Evolutionary conservation across 2,797 vertebrate species (phyloP).

Genomic region (Argentina silus): DNA sequence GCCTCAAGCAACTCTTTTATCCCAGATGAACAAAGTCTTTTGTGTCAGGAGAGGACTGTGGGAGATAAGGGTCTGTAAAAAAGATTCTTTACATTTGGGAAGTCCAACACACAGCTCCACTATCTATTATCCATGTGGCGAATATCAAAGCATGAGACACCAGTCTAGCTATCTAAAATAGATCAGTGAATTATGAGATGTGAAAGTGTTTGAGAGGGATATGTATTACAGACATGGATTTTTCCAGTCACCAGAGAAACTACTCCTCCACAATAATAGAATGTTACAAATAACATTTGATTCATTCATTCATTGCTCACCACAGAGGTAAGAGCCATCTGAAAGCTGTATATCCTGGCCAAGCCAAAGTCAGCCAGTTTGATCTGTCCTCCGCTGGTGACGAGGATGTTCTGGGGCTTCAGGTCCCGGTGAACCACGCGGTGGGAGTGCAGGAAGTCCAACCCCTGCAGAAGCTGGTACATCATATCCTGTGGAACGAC

Average conservation of each 20-base stretch:
- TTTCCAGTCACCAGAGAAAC: no score
- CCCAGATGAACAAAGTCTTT: constrained; percentile 58
- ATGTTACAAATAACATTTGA: no score
- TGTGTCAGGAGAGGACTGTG: constrained; percentile 51
- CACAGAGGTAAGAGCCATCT: constrained; percentile 99
- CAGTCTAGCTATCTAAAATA: not conserved
- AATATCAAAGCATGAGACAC: not conserved
- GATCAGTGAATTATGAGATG: not conserved
- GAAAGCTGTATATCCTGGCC: constrained; percentile 98
- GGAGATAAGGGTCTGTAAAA: constrained; percentile 13
- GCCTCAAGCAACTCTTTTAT: constrained; percentile 52
- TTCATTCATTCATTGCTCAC: constrained; percentile 76
- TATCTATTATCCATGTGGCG: not conserved
- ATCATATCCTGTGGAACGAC: constrained; percentile 91
- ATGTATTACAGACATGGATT: no score
- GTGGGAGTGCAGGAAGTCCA: constrained; percentile 98
- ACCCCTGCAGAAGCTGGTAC: constrained; percentile 95
- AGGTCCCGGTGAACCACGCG: constrained; percentile 97
- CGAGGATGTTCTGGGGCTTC: constrained; percentile 98
- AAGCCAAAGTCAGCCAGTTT: constrained; percentile 98
- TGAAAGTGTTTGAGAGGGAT: not conserved
- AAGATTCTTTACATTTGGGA: constrained; percentile 3
- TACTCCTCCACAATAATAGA: no score
- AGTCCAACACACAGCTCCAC: not conserved
- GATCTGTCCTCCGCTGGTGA: constrained; percentile 96